These are phyloP conservation scores for Panopea generosa DNA, from an alignment of 2,888 invertebrate species.

Conservation along the genomic window DNA sequence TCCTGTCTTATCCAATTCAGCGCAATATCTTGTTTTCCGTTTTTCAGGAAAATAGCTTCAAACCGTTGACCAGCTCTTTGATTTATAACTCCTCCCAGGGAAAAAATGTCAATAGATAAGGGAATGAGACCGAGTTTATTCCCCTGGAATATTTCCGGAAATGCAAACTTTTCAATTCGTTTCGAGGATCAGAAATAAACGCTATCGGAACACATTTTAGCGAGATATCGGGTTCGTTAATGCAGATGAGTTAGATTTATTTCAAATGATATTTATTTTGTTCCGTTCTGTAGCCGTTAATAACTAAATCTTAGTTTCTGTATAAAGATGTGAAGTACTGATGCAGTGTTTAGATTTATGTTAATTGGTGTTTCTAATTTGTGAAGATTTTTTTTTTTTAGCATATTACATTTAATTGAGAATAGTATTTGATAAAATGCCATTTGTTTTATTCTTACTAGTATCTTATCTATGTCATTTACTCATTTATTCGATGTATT, in stretches of 20 bases:
- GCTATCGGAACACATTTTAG: background rate
- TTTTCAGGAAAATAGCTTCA: slow-evolving; percentile 35
- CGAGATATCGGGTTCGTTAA: background rate
- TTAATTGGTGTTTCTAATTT: too few species aligned
- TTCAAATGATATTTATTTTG: background rate
- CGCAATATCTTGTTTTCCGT: slow-evolving; percentile 32
- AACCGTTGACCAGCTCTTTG: slow-evolving; percentile 39
- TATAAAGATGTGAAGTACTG: too few species aligned
- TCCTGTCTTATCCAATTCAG: slow-evolving; percentile 29
- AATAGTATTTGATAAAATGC: too few species aligned
- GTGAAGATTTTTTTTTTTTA: too few species aligned
- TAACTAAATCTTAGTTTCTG: too few species aligned
- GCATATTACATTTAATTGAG: too few species aligned
- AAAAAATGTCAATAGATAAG: slow-evolving; percentile 8
- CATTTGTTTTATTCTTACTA: too few species aligned
- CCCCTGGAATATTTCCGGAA: slow-evolving; percentile 1
- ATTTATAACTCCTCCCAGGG: slow-evolving; percentile 22
- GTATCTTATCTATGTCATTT: too few species aligned
- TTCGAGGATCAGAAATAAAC: slow-evolving; percentile 6
- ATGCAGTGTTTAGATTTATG: too few species aligned
- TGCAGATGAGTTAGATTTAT: slow-evolving; percentile 5
- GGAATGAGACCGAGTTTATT: background rate
- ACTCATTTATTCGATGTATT: too few species aligned
- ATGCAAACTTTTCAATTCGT: background rate
- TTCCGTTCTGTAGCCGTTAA: too few species aligned